Evolutionary conservation across 2,113 vertebrate genomes (phyloP), one percentile per base, ranked within the genome.

Genomic region (Otis tarda): DNA sequence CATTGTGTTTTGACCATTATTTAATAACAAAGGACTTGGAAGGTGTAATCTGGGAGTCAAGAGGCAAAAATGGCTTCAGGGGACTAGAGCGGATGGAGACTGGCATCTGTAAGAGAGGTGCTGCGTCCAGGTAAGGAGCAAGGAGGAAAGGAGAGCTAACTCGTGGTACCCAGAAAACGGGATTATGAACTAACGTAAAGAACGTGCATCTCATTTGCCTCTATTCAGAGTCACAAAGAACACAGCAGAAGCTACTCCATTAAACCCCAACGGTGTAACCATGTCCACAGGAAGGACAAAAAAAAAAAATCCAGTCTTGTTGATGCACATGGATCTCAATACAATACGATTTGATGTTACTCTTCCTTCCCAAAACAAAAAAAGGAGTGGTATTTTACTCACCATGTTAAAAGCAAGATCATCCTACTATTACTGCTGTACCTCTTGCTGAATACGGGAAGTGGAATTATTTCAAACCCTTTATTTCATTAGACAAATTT

Each of bases 401-500:
- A 22, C 41, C 25, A 2, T 10, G 31, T 55, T 50, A 87, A 81
- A 91, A 87, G 50, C 5, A 70, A 68, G 57, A 91, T 68, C 57
- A 52, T 50, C 4, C 43, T 23, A 39, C 35, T 59, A 69, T 53
- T 69, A 76, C 24, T 50, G 33, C 73, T 84, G 15, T 35, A 60
- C 43, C 57, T 76, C 56, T 74, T 28, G 6, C 5, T 63, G 73
- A 87, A 64, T 70, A 87, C 1, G 39, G 1, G 6, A 64, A 21
- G 4, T 22, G 10, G 74, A 95, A 87, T 94, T 81, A 94, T 91
- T 94, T 79, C 49, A 95, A 83, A 95, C 35, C 64, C 59, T 77
- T 93, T 41, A 91, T 74, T 93, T 78, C 82, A 92, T 86, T 90
- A 93, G 68, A 83, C 39, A 84, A 67, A 88, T 88, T 88, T 91